Conservation (phyloP, 2,888 invertebrate genomes). For the Koerneria pararmatus region DNA sequence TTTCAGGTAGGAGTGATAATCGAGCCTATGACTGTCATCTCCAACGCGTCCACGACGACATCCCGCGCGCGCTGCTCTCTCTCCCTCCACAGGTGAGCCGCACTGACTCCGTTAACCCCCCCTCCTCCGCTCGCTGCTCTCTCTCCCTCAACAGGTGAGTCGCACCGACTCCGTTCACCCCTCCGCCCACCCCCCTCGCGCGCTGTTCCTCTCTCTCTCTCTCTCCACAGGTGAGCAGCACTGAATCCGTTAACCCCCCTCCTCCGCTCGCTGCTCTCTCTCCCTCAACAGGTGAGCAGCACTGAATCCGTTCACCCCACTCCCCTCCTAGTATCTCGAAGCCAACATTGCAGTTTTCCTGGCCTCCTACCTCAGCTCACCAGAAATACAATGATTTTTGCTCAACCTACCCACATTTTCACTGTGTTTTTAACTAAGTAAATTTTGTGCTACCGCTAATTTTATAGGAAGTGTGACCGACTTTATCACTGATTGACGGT, state of each 20-base stretch:
- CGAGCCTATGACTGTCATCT: conserved; percentile 17
- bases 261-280: neutral
- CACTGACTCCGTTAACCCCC: neutral
- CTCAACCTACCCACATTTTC: too few relatives aligned
- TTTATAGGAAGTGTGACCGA: too few relatives aligned
- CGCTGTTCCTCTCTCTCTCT: too few relatives aligned
- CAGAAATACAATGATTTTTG: too few relatives aligned
- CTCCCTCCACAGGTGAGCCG: conserved; percentile 19
- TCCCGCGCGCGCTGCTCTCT: conserved; percentile 21
- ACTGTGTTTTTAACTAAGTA: too few relatives aligned
- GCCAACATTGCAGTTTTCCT: too few relatives aligned
- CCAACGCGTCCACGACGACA: conserved; percentile 18
- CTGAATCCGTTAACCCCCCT: neutral
- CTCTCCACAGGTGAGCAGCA: conserved; percentile 18
- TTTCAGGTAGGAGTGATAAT: conserved; percentile 18
- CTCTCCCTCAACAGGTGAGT: neutral
- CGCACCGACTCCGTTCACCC: neutral
- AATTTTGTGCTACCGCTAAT: too few relatives aligned
- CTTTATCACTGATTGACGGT: too few relatives aligned
- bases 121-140: neutral
- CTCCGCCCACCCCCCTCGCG: neutral
- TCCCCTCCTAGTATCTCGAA: too few relatives aligned
- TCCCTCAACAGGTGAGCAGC: too few relatives aligned
- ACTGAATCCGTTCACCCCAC: neutral
- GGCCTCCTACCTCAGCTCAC: too few relatives aligned